Evolutionary conservation across 1,140 invertebrate species (phyloP), one percentile per base, ranked within the genome.

Genomic region (Drosophila tani): DNA sequence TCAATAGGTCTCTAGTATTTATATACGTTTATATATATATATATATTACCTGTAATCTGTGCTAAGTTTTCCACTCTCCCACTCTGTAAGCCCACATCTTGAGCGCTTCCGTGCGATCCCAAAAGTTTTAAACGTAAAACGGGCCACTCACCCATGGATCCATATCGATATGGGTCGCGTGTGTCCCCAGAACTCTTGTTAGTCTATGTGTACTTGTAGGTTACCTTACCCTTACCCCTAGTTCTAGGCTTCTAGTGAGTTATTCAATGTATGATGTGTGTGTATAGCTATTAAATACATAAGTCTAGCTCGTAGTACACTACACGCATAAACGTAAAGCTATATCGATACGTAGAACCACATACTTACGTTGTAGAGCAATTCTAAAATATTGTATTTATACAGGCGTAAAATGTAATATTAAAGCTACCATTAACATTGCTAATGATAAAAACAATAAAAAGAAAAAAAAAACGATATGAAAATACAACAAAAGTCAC

Each of bases 91-190:
- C 58, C 14, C 19, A 19, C 32, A 67, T 40, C 75, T 81, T 88
- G 66, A 64, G 84, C 84, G 84, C 84, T 87, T 87, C 84, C 84
- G 45, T 81, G 84, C 84, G 81, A 83, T 78, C 66, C 84, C 62
- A 87, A 88, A 71, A 87, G 75, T 87, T 86, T 69, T 68, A 87
- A 87, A 88, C 83, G 60, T 66, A 51, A 73, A 78, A 45, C 75
- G 76, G 66, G 19, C 47, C 56, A 57, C 62, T 40, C 11, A 50
- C 11, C 66, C 29, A 29, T 57, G 29, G 53, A 24, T 57, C 38
- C 45, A 53, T 53, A 35, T 53, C 29, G 29, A 53, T 53, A 64
- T 35, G 70, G 55, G 43, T 21, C 63, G 7, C 38, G 32, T 50
- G 24, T 46, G 24, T 24, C 63, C 27, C 21, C 41, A 27, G 50